Conservation (phyloP, 2,888 invertebrate genomes). For the Drosophila recens region DNA sequence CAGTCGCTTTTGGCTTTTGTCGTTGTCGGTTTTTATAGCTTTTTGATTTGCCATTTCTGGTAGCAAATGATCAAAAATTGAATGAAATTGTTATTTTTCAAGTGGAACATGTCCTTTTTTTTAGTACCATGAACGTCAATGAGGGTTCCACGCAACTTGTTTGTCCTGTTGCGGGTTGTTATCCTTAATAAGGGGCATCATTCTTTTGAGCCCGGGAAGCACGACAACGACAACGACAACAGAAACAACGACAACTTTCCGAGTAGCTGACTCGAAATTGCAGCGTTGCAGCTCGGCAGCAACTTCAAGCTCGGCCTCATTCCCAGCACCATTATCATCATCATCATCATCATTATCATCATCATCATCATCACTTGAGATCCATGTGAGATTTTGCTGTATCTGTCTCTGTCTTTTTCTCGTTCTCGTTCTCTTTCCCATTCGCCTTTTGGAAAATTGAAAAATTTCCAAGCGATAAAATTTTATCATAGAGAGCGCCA, state of each 20-base stretch:
- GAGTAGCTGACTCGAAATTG: conserved; percentile 33
- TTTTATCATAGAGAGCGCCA: conserved; percentile 71
- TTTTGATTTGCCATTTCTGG: conserved; percentile 83
- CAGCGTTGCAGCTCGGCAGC: conserved; percentile 39
- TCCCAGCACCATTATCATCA: not conserved
- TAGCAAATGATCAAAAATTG: conserved; percentile 83
- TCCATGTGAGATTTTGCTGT: conserved; percentile 2
- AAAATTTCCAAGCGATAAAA: conserved; percentile 85
- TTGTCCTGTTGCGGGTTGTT: conserved; percentile 78
- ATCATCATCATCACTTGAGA: conserved; percentile 2
- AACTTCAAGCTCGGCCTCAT: not conserved
- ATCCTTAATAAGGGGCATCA: conserved; percentile 75
- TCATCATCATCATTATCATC: conserved; percentile 14
- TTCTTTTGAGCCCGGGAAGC: conserved; percentile 12
- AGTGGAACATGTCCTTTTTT: conserved; percentile 81
- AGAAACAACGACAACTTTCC: conserved; percentile 4
- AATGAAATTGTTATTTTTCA: conserved; percentile 82
- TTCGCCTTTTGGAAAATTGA: conserved; percentile 78
- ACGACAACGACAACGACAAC: not conserved
- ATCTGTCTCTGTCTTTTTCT: not conserved
- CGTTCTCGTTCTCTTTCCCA: conserved; percentile 10
- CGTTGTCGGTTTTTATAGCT: conserved; percentile 78
- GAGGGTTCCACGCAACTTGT: conserved; percentile 49
- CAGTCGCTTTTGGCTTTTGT: conserved; percentile 42
- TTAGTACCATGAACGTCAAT: conserved; percentile 24